Conservation (phyloP, 1,140 invertebrate species). For the Oppia nitens region DNA sequence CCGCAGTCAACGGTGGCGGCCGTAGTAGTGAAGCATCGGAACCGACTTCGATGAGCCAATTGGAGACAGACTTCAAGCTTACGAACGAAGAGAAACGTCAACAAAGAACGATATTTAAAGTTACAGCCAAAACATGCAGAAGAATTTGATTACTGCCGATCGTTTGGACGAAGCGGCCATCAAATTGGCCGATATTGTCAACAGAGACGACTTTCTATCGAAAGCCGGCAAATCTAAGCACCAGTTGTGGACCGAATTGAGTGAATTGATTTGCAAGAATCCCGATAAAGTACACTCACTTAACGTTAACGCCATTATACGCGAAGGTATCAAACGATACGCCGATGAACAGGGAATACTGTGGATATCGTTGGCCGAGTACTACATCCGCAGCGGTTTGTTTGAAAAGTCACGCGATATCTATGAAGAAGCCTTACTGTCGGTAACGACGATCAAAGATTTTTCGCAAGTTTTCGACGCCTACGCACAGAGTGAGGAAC, state of each 20-base stretch:
- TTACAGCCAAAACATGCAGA: constrained; percentile 81
- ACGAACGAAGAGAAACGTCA: background rate
- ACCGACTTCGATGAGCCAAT: constrained; percentile 4
- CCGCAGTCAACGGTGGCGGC: constrained; percentile 42
- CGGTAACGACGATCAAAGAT: constrained; percentile 84
- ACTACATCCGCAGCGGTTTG: constrained; percentile 88
- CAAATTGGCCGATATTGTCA: constrained; percentile 76
- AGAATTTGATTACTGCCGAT: constrained; percentile 67
- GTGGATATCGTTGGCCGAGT: constrained; percentile 96
- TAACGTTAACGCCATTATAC: constrained; percentile 95
- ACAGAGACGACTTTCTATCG: constrained; percentile 89
- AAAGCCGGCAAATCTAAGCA: constrained; percentile 98
- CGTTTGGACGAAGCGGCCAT: constrained; percentile 85
- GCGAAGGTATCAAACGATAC: constrained; percentile 83
- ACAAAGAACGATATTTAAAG: constrained; percentile 89
- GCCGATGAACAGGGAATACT: constrained; percentile 95
- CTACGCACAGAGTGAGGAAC: constrained; percentile 96
- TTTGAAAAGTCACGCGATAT: constrained; percentile 96
- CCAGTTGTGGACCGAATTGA: constrained; percentile 96
- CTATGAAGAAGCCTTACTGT: constrained; percentile 96
- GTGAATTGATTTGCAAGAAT: constrained; percentile 93
- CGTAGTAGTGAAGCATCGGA: constrained; percentile 21
- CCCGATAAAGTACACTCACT: constrained; percentile 75
- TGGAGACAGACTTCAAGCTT: constrained; percentile 9
- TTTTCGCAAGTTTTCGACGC: constrained; percentile 97